Evolutionary conservation across 1,140 invertebrate species (phyloP).

Genomic region (Chionoecetes opilio): DNA sequence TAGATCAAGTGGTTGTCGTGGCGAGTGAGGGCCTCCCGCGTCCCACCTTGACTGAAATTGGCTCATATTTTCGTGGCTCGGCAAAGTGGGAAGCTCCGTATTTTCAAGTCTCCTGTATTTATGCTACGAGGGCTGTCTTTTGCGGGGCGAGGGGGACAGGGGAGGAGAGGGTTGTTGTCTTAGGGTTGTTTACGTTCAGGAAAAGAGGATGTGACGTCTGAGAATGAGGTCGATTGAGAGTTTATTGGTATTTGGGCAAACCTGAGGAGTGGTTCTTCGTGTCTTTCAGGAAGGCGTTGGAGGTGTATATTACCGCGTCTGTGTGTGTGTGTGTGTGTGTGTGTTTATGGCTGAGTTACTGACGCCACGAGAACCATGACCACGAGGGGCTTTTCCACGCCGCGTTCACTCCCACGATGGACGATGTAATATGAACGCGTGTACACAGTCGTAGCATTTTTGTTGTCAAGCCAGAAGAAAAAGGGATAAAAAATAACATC

Average conservation of each 20-base stretch:
- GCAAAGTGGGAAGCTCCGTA: slow-evolving; percentile 60
- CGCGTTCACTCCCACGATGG: neutral
- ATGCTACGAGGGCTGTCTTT: neutral
- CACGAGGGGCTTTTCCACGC: neutral
- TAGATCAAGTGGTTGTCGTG: slow-evolving; percentile 65
- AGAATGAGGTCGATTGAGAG: slow-evolving; percentile 20
- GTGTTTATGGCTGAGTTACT: neutral
- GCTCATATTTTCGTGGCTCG: slow-evolving; percentile 69
- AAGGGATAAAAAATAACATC: neutral
- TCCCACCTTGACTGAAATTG: slow-evolving; percentile 75
- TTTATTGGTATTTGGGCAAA: slow-evolving; percentile 29
- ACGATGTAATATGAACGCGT: neutral
- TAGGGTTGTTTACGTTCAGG: neutral
- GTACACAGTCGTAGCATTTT: neutral
- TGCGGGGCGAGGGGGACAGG: neutral
- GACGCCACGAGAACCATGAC: neutral
- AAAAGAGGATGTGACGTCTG: neutral
- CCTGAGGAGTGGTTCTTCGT: neutral
- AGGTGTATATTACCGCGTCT: neutral
- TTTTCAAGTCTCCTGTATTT: slow-evolving; percentile 44
- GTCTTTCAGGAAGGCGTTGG: neutral
- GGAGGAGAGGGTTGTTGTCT: neutral
- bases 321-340: slow-evolving; percentile 15
- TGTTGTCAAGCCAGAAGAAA: neutral
- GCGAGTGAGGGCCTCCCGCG: slow-evolving; percentile 61